phyloP scores from a whole-genome alignment of 2,888 invertebrate genomes.

The Drosophila pseudotakahashii region DNA sequence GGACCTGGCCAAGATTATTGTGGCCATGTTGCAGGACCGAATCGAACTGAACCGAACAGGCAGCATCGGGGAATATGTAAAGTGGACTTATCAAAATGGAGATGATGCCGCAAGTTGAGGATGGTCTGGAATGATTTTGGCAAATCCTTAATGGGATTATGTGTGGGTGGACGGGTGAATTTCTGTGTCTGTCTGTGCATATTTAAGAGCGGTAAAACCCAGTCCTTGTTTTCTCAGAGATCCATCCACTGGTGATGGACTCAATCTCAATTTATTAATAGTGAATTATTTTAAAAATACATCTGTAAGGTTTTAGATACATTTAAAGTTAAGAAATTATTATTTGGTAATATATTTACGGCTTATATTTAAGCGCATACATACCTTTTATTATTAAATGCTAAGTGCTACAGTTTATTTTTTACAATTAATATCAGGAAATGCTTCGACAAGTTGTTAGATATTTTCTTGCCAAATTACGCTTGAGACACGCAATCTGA shows the following conservation, averaged over 20 bases:
- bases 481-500: slow-evolving; percentile 5
- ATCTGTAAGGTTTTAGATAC: too few relatives aligned
- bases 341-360: background rate
- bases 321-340: too few relatives aligned
- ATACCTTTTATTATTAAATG: too few relatives aligned
- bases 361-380: background rate
- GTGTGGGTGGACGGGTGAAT: slow-evolving; percentile 17
- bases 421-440: slow-evolving; percentile 7
- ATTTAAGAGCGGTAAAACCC: background rate
- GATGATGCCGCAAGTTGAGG: slow-evolving; percentile 43
- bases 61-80: slow-evolving; percentile 37
- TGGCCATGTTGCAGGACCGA: slow-evolving; percentile 55
- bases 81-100: slow-evolving; percentile 68
- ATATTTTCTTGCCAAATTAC: slow-evolving; percentile 7
- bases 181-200: background rate
- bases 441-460: slow-evolving; percentile 12
- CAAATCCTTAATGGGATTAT: slow-evolving; percentile 37
- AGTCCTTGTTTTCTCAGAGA: background rate
- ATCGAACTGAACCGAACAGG: slow-evolving; percentile 11
- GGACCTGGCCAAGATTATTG: slow-evolving; percentile 53
- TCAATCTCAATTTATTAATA: background rate
- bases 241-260: background rate
- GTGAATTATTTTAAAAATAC: too few relatives aligned
- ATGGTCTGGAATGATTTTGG: slow-evolving; percentile 29
- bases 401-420: background rate